These are phyloP conservation scores for Nycticorax nycticorax DNA, from an alignment of 2,113 vertebrate species.

Conservation along the genomic window DNA sequence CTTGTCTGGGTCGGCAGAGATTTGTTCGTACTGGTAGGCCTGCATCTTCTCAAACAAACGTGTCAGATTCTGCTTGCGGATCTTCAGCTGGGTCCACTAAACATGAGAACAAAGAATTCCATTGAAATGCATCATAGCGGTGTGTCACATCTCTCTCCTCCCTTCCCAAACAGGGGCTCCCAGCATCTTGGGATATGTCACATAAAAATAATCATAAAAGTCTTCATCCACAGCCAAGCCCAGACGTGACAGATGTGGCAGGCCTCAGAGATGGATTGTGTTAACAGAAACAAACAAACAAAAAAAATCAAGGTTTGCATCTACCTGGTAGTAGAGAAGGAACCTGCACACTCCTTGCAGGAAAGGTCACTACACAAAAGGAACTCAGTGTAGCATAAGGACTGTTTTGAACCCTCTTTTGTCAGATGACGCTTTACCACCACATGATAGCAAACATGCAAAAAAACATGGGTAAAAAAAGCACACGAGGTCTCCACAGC, in stretches of 20 bases:
- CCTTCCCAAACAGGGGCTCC: not conserved
- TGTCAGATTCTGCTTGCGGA: conserved; percentile 94
- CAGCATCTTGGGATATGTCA: not conserved
- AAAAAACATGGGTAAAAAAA: not conserved
- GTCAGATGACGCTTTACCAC: not conserved
- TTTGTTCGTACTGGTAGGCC: conserved; percentile 96
- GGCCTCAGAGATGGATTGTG: not conserved
- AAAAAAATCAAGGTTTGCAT: not conserved
- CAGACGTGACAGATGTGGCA: accelerated
- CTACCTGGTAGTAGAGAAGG: not conserved
- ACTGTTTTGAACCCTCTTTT: no score
- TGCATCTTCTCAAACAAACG: conserved; percentile 98
- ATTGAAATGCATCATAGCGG: not conserved
- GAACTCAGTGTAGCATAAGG: not conserved
- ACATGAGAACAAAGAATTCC: not conserved
- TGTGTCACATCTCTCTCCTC: not conserved
- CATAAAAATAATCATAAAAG: not conserved
- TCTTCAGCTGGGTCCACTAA: conserved; percentile 97
- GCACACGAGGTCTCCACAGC: not conserved
- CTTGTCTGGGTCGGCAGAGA: conserved; percentile 97
- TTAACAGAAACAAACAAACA: not conserved
- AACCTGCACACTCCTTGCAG: not conserved
- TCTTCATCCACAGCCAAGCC: not conserved
- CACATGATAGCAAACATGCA: not conserved
- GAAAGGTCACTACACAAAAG: not conserved